phyloP scores from a whole-genome alignment of 2,113 vertebrate genomes.

The Siphamia tubifer region DNA sequence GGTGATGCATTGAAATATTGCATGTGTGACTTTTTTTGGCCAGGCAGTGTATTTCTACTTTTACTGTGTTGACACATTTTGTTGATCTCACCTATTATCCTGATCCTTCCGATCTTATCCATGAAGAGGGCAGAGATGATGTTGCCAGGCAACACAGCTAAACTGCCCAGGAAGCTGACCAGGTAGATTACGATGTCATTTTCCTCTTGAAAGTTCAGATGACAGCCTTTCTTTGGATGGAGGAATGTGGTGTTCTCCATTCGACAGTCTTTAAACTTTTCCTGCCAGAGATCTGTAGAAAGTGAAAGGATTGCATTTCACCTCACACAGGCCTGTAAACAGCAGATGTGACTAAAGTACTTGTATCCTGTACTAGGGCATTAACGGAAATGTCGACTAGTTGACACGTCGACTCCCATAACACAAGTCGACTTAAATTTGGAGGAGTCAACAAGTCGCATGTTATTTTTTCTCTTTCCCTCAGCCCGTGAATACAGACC shows the following conservation, averaged over 20 bases:
- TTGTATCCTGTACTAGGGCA: too few species aligned
- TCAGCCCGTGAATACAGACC: too few species aligned
- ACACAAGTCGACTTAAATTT: too few species aligned
- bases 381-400: too few species aligned
- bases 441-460: too few species aligned
- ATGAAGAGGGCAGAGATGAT: slow-evolving; percentile 95
- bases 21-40: too few species aligned
- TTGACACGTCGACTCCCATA: too few species aligned
- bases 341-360: not conserved
- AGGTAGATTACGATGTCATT: slow-evolving; percentile 95
- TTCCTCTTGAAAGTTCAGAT: slow-evolving; percentile 92
- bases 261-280: slow-evolving; percentile 90
- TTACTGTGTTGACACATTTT: not conserved
- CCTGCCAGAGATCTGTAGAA: slow-evolving; percentile 86
- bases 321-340: not conserved
- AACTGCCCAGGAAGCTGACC: slow-evolving; percentile 95
- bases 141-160: slow-evolving; percentile 94
- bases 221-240: slow-evolving; percentile 89
- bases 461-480: too few species aligned
- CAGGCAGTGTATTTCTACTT: too few species aligned
- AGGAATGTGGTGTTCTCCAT: slow-evolving; percentile 87
- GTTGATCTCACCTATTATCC: slow-evolving; percentile 89
- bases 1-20: too few species aligned
- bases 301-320: slow-evolving; percentile 1
- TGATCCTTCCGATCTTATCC: slow-evolving; percentile 94